Percentiles rank a stretch among this genome's conserved stretches.
These are phyloP conservation scores for Xiphophorus hellerii DNA, from an alignment of 2,113 vertebrate genomes.

Conservation along the genomic window DNA sequence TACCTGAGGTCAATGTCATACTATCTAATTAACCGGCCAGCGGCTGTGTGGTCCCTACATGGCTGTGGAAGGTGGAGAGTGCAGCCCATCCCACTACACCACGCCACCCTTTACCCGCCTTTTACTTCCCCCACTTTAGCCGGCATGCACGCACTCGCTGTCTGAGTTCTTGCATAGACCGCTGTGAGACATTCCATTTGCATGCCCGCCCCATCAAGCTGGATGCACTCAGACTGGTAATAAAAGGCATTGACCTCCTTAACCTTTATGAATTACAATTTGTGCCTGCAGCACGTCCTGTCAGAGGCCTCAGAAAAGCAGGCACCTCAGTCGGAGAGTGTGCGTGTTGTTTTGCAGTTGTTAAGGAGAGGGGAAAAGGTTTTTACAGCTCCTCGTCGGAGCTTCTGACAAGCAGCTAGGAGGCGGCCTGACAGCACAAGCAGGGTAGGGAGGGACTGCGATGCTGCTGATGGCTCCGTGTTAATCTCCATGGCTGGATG, in stretches of 20 bases:
- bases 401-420: conserved; percentile 81
- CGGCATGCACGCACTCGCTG: conserved; percentile 69
- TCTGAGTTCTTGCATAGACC: conserved; percentile 76
- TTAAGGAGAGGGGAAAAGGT: conserved; percentile 83
- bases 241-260: conserved; percentile 88
- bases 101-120: conserved; percentile 55
- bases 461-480: conserved; percentile 73
- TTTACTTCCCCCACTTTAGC: conserved; percentile 68
- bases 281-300: conserved; percentile 86
- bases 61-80: conserved; percentile 70
- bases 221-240: conserved; percentile 85
- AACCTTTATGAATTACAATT: conserved; percentile 90
- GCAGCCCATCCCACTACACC: conserved; percentile 52
- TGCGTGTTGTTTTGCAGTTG: conserved; percentile 83
- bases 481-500: conserved; percentile 76
- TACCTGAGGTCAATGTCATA: conserved; percentile 77
- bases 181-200: conserved; percentile 83
- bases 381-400: conserved; percentile 81
- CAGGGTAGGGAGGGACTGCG: conserved; percentile 76
- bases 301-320: conserved; percentile 83
- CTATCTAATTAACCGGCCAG: conserved; percentile 78
- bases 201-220: conserved; percentile 82
- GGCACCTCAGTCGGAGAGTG: conserved; percentile 79
- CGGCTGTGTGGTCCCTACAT: conserved; percentile 72
- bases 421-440: conserved; percentile 81